Percentiles rank a stretch among this genome's conserved stretches.
phyloP scores from a whole-genome alignment of 2,113 vertebrate genomes.

The Myocastor coypus region DNA sequence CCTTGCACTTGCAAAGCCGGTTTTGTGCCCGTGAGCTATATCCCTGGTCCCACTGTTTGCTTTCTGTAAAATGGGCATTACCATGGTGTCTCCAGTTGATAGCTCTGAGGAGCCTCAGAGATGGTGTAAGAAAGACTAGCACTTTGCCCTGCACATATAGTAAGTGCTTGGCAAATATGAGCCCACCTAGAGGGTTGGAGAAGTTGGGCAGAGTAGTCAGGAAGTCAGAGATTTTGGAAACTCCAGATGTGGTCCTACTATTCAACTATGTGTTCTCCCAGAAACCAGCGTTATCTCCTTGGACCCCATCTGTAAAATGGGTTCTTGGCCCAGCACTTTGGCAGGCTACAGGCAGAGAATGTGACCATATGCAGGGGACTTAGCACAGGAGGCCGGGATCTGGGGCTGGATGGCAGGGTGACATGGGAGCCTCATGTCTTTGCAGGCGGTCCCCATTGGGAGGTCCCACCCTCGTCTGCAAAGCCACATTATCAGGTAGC shows the following conservation, averaged over 20 bases:
- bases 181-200: not conserved
- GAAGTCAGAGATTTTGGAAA: not conserved
- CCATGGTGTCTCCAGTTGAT: not conserved
- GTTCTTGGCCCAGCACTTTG: not conserved
- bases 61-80: not conserved
- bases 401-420: not conserved
- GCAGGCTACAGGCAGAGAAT: not conserved
- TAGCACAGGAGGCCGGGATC: not conserved
- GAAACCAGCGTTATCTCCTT: not conserved
- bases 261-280: not conserved
- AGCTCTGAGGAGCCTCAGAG: not conserved
- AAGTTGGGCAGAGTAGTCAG: not conserved
- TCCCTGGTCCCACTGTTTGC: not conserved
- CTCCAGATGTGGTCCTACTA: not conserved
- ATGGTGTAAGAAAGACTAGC: too few species aligned
- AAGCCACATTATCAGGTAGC: conserved; percentile 95
- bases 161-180: not conserved
- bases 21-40: too few species aligned
- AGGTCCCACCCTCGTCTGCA: conserved; percentile 92
- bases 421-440: conserved; percentile 52
- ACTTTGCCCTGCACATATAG: not conserved
- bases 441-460: conserved; percentile 94
- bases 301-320: conserved; percentile 1
- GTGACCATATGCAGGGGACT: not conserved
- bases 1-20: too few species aligned